Base-by-base conservation (phyloP, 92 coral and sea anemone species). In the Phymanthus crucifer region DNA sequence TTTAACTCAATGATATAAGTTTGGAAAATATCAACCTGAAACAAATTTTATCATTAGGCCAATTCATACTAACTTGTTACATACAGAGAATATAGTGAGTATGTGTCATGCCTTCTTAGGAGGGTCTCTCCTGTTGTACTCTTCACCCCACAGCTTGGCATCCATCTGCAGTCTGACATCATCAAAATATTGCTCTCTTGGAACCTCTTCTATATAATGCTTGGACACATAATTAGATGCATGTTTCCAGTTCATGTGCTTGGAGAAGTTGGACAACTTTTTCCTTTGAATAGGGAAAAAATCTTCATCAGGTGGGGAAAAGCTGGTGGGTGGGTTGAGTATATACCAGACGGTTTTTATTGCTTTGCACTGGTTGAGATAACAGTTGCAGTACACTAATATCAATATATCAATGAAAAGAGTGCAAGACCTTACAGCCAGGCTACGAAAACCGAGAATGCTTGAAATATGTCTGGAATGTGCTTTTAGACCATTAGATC, bases 61-160 rank as follows among this genome's bases (percentile, higher is more conserved):
- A 69, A 2, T n/a, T 71, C 13, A 32, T 23, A 71, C 46, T 11
- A 7, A 31, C 8, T 61, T 61, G 36, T 54, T 21, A 54, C 10
- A 54, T 21, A 7, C 64, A 54, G 27, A 54, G 11, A 54, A 50
- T 26, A 29, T 61, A 27, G 13, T 61, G 4, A 61, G 13, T 27
- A 27, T 11, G 12, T 29, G 34, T 33, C 77, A 37, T 81, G 93
- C 99, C 94, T 96, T 96, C 88, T 96, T 96, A 8, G 99, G 99
- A 68, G 99, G 97, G 69, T 91, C 91, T 36, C 89, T 86, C 65
- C 99, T 86, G 74, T 93, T 96, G 76, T 86, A 96, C 88, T 96
- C 99, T 83, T 96, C 99, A 23, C 99, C 99, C 99, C 99, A 96
- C 1, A 96, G 92, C 58, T 96, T 96, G 7, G 99, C 99, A 89